Evolutionary conservation across 2,888 invertebrate genomes (phyloP).

Genomic region (Apotomis turbidana): DNA sequence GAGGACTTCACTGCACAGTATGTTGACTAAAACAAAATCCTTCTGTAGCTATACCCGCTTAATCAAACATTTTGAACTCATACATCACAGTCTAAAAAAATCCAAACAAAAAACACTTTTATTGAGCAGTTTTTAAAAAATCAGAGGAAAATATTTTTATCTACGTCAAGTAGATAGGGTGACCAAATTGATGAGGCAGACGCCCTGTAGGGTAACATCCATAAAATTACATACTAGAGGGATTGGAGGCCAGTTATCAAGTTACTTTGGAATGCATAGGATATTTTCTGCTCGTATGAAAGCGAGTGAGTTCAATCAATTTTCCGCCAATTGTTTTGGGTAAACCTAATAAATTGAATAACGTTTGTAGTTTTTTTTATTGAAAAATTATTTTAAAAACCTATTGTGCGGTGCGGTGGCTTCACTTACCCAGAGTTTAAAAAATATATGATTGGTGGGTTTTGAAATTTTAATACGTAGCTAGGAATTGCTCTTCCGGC

Average conservation of each 20-base stretch:
- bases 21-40: not conserved
- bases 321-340: constrained; percentile 54
- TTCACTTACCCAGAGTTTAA: no score
- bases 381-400: not conserved
- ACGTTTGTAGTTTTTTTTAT: not conserved
- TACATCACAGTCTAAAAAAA: constrained; percentile 44
- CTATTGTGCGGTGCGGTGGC: no score
- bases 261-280: constrained; percentile 74
- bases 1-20: no score
- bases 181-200: constrained; percentile 57
- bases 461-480: no score
- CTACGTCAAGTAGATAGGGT: constrained; percentile 47
- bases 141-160: not conserved
- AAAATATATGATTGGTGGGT: no score
- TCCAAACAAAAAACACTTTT: not conserved
- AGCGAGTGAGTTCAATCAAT: constrained; percentile 56
- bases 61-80: constrained; percentile 42
- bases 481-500: no score
- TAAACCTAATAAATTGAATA: constrained; percentile 37
- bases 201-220: constrained; percentile 61
- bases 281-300: constrained; percentile 65
- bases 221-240: constrained; percentile 68
- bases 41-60: constrained; percentile 6
- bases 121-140: not conserved
- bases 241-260: constrained; percentile 66